Percentiles rank a stretch among this genome's conserved stretches.
These are phyloP conservation scores for Hypselothyrea guttata DNA, from an alignment of 2,888 invertebrate species.

Conservation along the genomic window DNA sequence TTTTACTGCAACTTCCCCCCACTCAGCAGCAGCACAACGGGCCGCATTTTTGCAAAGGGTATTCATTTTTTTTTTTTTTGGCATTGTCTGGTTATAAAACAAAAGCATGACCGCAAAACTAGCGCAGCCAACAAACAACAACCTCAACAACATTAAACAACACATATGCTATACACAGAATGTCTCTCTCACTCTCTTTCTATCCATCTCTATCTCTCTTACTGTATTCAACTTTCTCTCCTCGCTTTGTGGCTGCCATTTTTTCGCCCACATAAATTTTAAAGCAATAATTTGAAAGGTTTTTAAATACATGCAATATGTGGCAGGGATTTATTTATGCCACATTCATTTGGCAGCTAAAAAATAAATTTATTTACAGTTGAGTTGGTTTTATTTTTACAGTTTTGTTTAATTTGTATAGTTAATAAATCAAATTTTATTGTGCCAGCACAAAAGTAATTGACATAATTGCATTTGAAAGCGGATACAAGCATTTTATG, in stretches of 20 bases:
- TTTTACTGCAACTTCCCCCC: slow-evolving; percentile 17
- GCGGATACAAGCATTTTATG: neutral
- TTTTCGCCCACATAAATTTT: slow-evolving; percentile 36
- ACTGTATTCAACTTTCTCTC: no score
- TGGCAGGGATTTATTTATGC: slow-evolving; percentile 41
- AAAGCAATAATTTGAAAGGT: slow-evolving; percentile 48
- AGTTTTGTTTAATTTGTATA: slow-evolving; percentile 52
- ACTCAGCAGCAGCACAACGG: neutral
- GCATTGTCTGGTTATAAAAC: slow-evolving; percentile 65
- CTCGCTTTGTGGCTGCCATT: slow-evolving; percentile 9
- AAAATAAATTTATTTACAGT: no score
- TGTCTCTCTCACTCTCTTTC: no score
- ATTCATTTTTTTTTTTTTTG: slow-evolving; percentile 12
- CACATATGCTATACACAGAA: slow-evolving; percentile 50
- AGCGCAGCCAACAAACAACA: slow-evolving; percentile 62
- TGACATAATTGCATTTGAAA: slow-evolving; percentile 52
- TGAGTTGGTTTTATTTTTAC: neutral
- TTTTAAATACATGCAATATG: slow-evolving; percentile 42
- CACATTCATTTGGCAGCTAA: slow-evolving; percentile 27
- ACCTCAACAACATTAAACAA: slow-evolving; percentile 25
- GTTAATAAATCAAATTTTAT: slow-evolving; percentile 57
- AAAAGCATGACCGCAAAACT: slow-evolving; percentile 67
- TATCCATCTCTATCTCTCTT: no score
- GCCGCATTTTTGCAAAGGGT: slow-evolving; percentile 41
- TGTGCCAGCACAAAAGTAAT: slow-evolving; percentile 34